Base-by-base conservation (phyloP, 1,140 invertebrate species). In the Drosophila tropicalis region DNA sequence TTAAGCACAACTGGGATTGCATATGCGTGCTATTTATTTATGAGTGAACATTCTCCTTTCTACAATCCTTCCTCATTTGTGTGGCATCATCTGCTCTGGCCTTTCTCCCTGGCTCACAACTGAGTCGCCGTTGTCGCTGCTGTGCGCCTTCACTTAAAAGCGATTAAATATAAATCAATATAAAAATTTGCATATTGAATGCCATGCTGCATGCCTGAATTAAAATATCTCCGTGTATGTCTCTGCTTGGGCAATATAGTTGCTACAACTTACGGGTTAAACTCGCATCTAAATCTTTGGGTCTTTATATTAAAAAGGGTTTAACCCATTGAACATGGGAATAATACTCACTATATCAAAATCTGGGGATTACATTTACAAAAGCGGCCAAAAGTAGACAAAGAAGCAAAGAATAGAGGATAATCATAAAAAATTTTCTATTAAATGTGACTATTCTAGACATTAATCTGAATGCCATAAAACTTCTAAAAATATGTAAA, bases 151-250 rank as follows among this genome's bases (percentile, higher is more conserved):
- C 82, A 78, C 82, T 90, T 86, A 82, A 90, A 85, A 81, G 76
- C 86, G 86, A 90, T 90, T 90, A 90, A 90, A 90, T 86, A 86
- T 90, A 90, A 90, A 90, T 86, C 83, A 90, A 86, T 90, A 90
- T 80, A 82, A 72, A 75, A 77, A 90, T 90, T 90, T 90, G 86
- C 85, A 90, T 90, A 86, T 76, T 79, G 63, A 86, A 76, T 80
- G 67, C 56, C 44, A 22, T 51, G 44, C 17, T 51, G 44, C 44
- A 9, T 51, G 44, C 17, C 10, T 51, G 44, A 51, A 51, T 51
- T 51, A 51, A 51, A 51, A 51, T 51, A 51, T 51, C 44, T 51
- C 15, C 17, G 7, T 17, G 17, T 19, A 10, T 47, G 44, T 19
- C 6, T 51, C 2, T 5, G 44, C n/a, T 47, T n/a, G n/a, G 6